Evolutionary conservation across 1,140 invertebrate species (phyloP).

Genomic region (Chironomus tepperi): DNA sequence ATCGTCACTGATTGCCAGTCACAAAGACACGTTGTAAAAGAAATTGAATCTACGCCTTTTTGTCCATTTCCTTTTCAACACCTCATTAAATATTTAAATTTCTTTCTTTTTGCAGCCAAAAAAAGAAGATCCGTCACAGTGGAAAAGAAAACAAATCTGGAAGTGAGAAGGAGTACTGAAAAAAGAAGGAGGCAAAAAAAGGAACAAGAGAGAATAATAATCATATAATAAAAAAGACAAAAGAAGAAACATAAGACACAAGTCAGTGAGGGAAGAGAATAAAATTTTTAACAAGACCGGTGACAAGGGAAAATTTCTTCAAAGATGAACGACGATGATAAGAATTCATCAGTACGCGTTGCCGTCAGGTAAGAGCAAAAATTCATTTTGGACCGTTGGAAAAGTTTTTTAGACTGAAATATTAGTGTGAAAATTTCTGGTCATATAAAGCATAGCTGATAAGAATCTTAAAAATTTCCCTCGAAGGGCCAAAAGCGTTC

Average conservation of each 20-base stretch:
- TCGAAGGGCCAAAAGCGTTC: background rate
- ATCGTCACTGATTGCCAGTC: background rate
- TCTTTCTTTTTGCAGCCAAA: background rate
- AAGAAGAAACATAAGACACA: background rate
- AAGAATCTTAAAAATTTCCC: background rate
- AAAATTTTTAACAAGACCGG: background rate
- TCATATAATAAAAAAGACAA: too few relatives aligned
- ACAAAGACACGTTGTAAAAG: background rate
- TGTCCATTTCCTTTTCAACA: constrained; percentile 21
- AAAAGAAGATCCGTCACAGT: background rate
- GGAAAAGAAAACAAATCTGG: constrained; percentile 17
- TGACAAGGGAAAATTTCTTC: constrained; percentile 16
- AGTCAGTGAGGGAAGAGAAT: background rate
- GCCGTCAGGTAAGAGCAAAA: constrained; percentile 15
- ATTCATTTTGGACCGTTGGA: background rate
- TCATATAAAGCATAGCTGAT: too few relatives aligned
- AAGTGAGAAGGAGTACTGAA: background rate
- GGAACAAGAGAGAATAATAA: background rate
- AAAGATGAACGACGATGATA: constrained; percentile 18
- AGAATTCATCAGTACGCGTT: background rate
- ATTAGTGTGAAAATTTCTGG: too few relatives aligned
- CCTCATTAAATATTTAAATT: constrained; percentile 22
- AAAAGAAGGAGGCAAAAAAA: background rate
- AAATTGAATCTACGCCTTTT: constrained; percentile 9
- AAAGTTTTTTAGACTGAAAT: too few relatives aligned